A percentile compares a stretch with the other conserved stretches of the same genome.
Conservation (phyloP, 2,113 vertebrate genomes). For the Sitta europaea region DNA sequence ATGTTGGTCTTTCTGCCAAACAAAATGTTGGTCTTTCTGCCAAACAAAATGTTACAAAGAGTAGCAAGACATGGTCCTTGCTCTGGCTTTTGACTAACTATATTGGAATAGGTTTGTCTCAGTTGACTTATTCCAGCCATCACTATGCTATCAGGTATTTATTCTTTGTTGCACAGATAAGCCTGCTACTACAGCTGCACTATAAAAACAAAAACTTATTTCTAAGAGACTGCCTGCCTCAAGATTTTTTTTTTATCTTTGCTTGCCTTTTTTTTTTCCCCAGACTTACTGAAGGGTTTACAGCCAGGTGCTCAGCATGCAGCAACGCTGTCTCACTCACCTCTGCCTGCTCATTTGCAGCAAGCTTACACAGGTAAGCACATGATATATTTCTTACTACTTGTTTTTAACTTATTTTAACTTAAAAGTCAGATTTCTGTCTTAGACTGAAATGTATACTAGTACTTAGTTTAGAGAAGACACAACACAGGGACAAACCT, state of each 20-base stretch:
- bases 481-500: neutral
- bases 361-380: slow-evolving; percentile 92
- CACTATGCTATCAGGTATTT: neutral
- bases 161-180: neutral
- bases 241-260: neutral
- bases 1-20: neutral
- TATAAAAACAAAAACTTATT: neutral
- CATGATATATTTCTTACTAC: neutral
- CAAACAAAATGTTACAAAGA: neutral
- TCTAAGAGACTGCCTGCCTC: neutral
- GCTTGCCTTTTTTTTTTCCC: neutral
- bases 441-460: neutral
- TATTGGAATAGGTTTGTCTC: neutral
- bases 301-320: slow-evolving; percentile 89
- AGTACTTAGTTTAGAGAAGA: neutral
- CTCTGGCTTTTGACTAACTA: neutral
- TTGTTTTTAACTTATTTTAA: neutral
- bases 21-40: too few species aligned
- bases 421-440: neutral
- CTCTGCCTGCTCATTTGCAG: slow-evolving; percentile 93
- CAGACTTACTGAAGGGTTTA: slow-evolving; percentile 98
- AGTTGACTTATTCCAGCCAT: neutral
- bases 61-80: neutral
- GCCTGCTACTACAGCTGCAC: neutral
- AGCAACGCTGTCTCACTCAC: slow-evolving; percentile 79